These are phyloP conservation scores for Tachina fera DNA, from an alignment of 2,888 invertebrate species.

Conservation along the genomic window DNA sequence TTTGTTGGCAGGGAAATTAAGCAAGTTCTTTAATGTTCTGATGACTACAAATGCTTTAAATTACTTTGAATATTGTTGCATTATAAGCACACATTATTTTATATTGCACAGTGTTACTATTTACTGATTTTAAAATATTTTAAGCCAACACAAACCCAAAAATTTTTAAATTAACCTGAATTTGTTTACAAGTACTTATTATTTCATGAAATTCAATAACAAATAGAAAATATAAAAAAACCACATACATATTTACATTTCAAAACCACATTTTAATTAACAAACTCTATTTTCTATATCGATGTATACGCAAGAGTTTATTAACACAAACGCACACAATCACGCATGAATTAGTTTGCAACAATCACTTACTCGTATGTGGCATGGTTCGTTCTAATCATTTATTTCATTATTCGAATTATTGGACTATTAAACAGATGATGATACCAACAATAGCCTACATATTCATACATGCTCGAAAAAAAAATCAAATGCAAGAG, in stretches of 20 bases:
- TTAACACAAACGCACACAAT: background rate
- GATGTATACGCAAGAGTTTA: background rate
- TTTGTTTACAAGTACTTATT: background rate
- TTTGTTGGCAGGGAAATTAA: too few species aligned
- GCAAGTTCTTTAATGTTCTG: too few species aligned
- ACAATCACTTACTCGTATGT: background rate
- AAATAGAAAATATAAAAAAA: conserved; percentile 50
- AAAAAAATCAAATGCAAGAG: conserved; percentile 39
- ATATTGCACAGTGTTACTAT: too few species aligned
- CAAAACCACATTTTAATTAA: conserved; percentile 51
- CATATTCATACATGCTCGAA: background rate
- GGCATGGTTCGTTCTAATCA: background rate
- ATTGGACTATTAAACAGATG: conserved; percentile 44
- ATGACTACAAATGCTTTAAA: too few species aligned
- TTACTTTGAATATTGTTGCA: too few species aligned
- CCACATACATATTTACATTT: background rate
- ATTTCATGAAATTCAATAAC: conserved; percentile 13
- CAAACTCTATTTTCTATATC: conserved; percentile 11
- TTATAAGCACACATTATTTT: too few species aligned
- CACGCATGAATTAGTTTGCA: background rate
- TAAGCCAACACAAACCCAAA: background rate
- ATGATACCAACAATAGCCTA: conserved; percentile 6
- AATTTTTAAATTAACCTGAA: background rate
- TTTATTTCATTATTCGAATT: conserved; percentile 40
- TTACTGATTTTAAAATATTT: too few species aligned